Conservation (phyloP, 1,140 invertebrate genomes). For the Brachionus asplanchnoidis region DNA sequence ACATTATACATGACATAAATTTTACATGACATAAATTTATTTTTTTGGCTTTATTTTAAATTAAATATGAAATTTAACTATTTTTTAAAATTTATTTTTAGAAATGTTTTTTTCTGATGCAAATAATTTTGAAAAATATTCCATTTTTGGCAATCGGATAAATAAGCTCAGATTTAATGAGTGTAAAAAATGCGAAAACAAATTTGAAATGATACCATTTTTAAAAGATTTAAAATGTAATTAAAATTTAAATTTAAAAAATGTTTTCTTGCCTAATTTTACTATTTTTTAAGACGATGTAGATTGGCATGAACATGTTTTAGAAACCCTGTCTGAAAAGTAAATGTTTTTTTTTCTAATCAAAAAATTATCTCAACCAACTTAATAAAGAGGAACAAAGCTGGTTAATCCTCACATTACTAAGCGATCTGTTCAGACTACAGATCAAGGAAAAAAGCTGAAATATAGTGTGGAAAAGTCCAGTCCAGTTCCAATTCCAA, state of each 20-base stretch:
- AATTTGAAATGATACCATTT: constrained; percentile 8
- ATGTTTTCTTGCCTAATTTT: not conserved
- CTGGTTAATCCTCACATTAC: not conserved
- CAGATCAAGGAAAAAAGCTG: not conserved
- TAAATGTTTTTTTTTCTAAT: not conserved
- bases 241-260: not conserved
- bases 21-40: not conserved
- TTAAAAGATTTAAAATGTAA: not conserved
- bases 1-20: not conserved
- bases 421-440: not conserved
- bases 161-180: not conserved
- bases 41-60: not conserved
- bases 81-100: not conserved
- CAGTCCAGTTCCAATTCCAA: not conserved
- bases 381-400: not conserved
- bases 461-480: not conserved
- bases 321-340: not conserved
- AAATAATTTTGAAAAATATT: constrained; percentile 35
- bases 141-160: not conserved
- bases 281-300: not conserved
- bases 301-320: not conserved
- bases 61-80: not conserved
- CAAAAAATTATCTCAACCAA: too few species aligned
- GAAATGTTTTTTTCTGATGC: constrained; percentile 35
- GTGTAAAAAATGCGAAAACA: not conserved